Conservation (phyloP, 1,140 invertebrate genomes). For the Papilio machaon region DNA sequence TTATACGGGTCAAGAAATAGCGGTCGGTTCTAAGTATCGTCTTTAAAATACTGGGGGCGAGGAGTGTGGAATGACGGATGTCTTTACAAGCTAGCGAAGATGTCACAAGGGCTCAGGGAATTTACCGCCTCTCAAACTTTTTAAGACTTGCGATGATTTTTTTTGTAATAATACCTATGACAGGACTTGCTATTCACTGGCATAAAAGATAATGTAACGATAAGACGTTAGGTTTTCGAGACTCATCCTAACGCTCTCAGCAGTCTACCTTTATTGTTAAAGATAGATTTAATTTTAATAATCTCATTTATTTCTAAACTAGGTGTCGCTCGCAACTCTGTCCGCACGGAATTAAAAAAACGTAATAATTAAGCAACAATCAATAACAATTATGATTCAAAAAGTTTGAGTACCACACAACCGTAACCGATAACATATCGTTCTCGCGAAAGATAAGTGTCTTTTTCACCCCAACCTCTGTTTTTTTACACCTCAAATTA, state of each 20-base stretch:
- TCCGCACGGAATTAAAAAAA: too few species aligned
- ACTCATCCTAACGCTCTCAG: background rate
- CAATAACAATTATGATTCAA: background rate
- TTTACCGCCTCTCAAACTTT: slow-evolving; percentile 56
- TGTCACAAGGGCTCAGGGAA: slow-evolving; percentile 59
- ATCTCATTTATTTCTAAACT: too few species aligned
- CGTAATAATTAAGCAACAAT: background rate
- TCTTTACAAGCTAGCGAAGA: slow-evolving; percentile 74
- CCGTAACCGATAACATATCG: slow-evolving; percentile 72
- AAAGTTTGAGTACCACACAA: slow-evolving; percentile 57
- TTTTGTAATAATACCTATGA: background rate
- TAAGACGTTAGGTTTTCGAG: background rate
- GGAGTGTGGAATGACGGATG: slow-evolving; percentile 74
- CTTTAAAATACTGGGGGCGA: slow-evolving; percentile 63
- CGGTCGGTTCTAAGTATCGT: slow-evolving; percentile 56
- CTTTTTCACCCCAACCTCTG: slow-evolving; percentile 51
- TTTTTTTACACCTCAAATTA: slow-evolving; percentile 67
- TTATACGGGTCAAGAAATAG: slow-evolving; percentile 44
- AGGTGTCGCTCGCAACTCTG: too few species aligned
- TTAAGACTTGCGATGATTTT: background rate
- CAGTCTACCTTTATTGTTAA: background rate
- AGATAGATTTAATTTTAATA: too few species aligned
- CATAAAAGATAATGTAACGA: background rate
- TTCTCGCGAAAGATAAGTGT: slow-evolving; percentile 72
- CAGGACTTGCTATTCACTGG: background rate